These are phyloP conservation scores for Quadroppia sp. DNA, from an alignment of 2,888 invertebrate species.

Conservation along the genomic window DNA sequence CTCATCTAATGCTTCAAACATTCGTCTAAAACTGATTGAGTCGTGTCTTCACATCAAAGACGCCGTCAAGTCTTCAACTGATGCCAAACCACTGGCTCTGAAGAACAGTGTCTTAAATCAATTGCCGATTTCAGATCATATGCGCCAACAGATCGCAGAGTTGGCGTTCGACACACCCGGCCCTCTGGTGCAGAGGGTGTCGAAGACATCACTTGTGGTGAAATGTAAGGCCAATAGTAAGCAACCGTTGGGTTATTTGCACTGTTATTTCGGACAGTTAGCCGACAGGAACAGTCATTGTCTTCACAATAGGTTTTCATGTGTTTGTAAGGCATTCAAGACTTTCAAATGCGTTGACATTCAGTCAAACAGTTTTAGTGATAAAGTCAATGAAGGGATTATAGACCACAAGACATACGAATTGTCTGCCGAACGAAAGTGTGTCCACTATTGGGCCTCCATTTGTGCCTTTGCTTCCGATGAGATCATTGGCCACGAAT, in stretches of 20 bases:
- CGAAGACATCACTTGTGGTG: constrained; percentile 67
- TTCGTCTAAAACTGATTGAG: constrained; percentile 47
- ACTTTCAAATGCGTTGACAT: neutral
- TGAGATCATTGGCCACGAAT: constrained; percentile 61
- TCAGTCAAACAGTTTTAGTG: neutral
- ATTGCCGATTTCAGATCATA: constrained; percentile 60
- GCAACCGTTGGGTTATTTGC: constrained; percentile 66
- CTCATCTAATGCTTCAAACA: constrained; percentile 19
- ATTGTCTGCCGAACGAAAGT: constrained; percentile 50
- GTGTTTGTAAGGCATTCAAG: constrained; percentile 60
- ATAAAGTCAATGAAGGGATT: neutral
- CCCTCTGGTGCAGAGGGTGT: constrained; percentile 66
- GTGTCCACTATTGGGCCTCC: constrained; percentile 68
- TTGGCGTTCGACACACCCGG: constrained; percentile 61
- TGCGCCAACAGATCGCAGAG: constrained; percentile 61
- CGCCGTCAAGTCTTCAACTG: constrained; percentile 61
- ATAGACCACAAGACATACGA: constrained; percentile 16
- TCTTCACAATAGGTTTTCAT: constrained; percentile 55
- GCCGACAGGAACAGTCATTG: neutral
- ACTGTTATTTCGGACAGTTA: constrained; percentile 60
- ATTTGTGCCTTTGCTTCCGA: constrained; percentile 67
- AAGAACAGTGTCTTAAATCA: constrained; percentile 62
- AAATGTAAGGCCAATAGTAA: constrained; percentile 64
- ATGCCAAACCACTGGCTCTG: constrained; percentile 61
- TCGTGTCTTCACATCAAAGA: constrained; percentile 64